phyloP scores from a whole-genome alignment of 1,140 invertebrate genomes.

The Tribolium castaneum region DNA sequence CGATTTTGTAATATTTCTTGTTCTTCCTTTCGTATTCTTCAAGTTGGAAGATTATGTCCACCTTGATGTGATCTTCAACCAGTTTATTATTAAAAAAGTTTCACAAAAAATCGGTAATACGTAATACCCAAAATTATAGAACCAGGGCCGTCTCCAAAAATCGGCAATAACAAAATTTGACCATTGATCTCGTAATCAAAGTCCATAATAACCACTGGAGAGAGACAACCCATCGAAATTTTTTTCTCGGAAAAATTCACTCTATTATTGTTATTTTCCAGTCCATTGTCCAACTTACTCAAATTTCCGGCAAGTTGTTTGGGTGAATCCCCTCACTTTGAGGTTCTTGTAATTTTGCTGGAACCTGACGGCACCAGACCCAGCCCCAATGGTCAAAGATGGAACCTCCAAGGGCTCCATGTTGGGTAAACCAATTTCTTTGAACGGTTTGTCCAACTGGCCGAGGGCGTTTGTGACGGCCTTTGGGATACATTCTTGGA shows the following conservation, averaged over 20 bases:
- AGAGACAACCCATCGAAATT: not conserved
- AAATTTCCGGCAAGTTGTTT: not conserved
- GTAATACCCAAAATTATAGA: not conserved
- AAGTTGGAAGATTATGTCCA: not conserved
- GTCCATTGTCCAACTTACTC: not conserved
- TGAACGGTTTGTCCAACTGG: not conserved
- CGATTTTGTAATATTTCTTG: slow-evolving; percentile 4
- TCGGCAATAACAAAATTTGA: not conserved
- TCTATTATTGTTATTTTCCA: not conserved
- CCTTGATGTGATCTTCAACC: not conserved
- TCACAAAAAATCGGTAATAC: not conserved
- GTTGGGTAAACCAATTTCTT: not conserved
- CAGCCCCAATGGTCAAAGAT: not conserved
- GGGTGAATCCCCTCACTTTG: not conserved
- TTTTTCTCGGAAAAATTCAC: not conserved
- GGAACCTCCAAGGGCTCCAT: not conserved
- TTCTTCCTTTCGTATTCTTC: slow-evolving; percentile 36
- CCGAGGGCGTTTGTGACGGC: not conserved
- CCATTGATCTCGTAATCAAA: not conserved
- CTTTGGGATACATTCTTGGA: not conserved
- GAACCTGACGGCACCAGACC: not conserved
- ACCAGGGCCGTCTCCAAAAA: not conserved
- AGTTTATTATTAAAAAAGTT: not conserved
- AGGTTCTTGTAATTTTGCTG: not conserved
- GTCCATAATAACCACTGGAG: not conserved